Percentiles rank a stretch among this genome's conserved stretches.
Conservation (phyloP, 2,888 invertebrate species). For the Andrena haemorrhoa region DNA sequence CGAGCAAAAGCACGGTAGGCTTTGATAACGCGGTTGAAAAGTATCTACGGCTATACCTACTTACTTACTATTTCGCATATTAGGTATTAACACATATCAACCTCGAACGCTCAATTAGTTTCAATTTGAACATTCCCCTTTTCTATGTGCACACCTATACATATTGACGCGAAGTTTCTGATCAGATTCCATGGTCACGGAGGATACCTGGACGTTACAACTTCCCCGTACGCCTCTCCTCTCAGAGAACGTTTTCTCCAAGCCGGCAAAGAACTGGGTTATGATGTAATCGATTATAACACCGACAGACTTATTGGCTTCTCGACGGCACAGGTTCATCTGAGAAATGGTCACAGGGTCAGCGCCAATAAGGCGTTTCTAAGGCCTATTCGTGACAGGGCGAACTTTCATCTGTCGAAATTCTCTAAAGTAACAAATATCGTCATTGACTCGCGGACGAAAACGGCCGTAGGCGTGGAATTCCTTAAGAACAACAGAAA, state of each 20-base stretch:
- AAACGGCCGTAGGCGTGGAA: conserved; percentile 89
- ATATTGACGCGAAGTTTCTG: conserved; percentile 2
- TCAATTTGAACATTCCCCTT: background rate
- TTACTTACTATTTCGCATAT: too few species aligned
- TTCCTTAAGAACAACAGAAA: conserved; percentile 88
- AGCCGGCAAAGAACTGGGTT: conserved; percentile 90
- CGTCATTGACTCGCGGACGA: conserved; percentile 88
- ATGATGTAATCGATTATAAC: conserved; percentile 90
- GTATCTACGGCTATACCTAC: too few species aligned
- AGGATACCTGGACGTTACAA: conserved; percentile 90
- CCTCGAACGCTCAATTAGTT: background rate
- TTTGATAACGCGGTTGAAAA: too few species aligned
- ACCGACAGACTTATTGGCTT: conserved; percentile 89
- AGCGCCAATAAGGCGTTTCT: conserved; percentile 93
- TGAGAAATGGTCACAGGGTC: conserved; percentile 90
- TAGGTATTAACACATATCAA: too few species aligned
- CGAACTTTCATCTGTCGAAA: conserved; percentile 90
- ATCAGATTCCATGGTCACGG: conserved; percentile 88
- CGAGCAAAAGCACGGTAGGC: background rate
- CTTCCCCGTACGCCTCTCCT: conserved; percentile 88
- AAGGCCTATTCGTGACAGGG: conserved; percentile 88
- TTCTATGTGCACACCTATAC: background rate
- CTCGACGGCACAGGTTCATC: conserved; percentile 90
- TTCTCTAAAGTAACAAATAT: conserved; percentile 89
- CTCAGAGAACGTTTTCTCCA: conserved; percentile 88